Evolutionary conservation across 64 coral and sea anemone genomes (phyloP), one percentile per base, ranked within the genome.

Genomic region (Stylophora pistillata): DNA sequence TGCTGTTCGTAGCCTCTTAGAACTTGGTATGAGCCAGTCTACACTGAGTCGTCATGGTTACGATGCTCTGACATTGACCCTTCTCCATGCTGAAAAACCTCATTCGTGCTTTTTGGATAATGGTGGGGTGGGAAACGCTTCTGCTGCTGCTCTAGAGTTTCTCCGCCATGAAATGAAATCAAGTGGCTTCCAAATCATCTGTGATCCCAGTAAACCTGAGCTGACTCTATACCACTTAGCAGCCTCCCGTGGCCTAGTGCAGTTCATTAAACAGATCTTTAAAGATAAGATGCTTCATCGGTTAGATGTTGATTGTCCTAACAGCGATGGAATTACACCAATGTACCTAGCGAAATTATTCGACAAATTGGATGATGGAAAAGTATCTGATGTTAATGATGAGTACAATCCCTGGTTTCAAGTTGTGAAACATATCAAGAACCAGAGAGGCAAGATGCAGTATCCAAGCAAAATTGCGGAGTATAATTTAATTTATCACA

Each of bases 1-100:
- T 0, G 73, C 73, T 54, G 68, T 91, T 41, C 53, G 63, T n/a
- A 27, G n/a, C 30, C 81, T 91, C 26, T n/a, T 66, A 25, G 56
- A 23, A 52, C 37, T 30, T 23, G 89, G 89, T 20, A 61, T 73
- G 16, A 55, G 78, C 53, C 21, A 30, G 9, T 33, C 58, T 13
- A 2, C 31, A 21, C 5, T 55, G 53, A 85, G 79, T 54, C 72
- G 57, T 9, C 37, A 16, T 63, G 89, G 89, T 9, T 52, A 85
- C 29, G 76, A 30, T 33, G 81, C 89, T 10, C 41, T 91, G 0
- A 63, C 71, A 13, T 58, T 91, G 4, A 72, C 89, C 2, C 28
- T 91, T 6, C 52, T 86, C 13, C 76, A 77, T 74, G n/a, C 53
- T 0, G 63, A 16, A 66, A n/a, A n/a, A 21, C 18, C 18, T 66